Base-by-base conservation (phyloP, 2,888 invertebrate genomes). In the Eubasilissa splendida region DNA sequence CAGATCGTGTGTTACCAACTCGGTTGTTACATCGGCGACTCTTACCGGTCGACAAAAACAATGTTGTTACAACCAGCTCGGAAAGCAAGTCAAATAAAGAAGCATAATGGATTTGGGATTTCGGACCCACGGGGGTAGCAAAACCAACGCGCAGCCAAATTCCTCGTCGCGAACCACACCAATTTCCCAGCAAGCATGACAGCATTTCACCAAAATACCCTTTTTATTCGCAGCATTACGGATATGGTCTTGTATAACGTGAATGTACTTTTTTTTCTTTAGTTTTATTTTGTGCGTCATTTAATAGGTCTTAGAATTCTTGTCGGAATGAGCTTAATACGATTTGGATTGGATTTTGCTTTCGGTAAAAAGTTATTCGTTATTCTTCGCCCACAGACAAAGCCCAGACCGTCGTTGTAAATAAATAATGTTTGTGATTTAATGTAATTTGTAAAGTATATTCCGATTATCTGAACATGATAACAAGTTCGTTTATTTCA, bases 71-170 rank as follows among this genome's bases (percentile, higher is more conserved):
- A 50, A 52, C 68, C 42, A 14, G 58, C 79, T 60, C 50, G 33
- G 60, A 79, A 81, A 81, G 79, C 79, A 75, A 79, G 75, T 81
- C 81, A 81, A 81, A 81, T 81, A 81, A 71, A 79, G 81, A 79
- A 70, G 75, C 78, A 68, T 81, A 81, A 81, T 81, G 81, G 81
- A 81, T 79, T 79, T 76, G 78, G 81, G 81, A 81, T 76, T 81
- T 78, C 14, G 68, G 63, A 76, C 79, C 65, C 81, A n/a, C 9
- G 79, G 71, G 81, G 76, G 4, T 10, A 68, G 10, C 68, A 42
- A 52, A 68, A 68, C 14, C 52, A 4, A 50, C 52, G 14, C 50
- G 10, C 14, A 52, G 10, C 63, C 10, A 63, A 63, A 63, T 63
- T 63, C 42, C 12, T 8, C 33, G 12, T 63, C 12, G n/a, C 63